Conservation (phyloP, 2,888 invertebrate species). For the Psylliodes chrysocephalus region DNA sequence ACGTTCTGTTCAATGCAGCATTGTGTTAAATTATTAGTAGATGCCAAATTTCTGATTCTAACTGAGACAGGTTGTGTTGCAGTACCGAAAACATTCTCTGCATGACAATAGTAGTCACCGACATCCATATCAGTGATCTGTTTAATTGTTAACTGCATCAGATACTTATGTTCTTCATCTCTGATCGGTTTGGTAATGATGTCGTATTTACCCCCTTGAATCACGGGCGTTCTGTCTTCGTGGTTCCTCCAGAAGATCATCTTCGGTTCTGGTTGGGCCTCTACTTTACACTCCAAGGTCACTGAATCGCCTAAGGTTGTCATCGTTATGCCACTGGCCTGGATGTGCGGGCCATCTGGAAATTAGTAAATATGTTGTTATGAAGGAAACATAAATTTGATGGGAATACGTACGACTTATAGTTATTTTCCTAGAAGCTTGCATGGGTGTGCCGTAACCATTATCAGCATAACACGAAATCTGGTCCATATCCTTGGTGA, state of each 20-base stretch:
- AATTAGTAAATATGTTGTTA: too few relatives aligned
- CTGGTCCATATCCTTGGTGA: conserved; percentile 85
- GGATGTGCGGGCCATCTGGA: conserved; percentile 79
- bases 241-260: conserved; percentile 86
- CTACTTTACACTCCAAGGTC: conserved; percentile 80
- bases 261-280: conserved; percentile 82
- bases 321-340: conserved; percentile 81
- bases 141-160: conserved; percentile 80
- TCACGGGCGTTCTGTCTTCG: conserved; percentile 77
- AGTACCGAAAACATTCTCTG: conserved; percentile 84
- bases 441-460: conserved; percentile 88
- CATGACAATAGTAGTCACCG: conserved; percentile 84
- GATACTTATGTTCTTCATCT: conserved; percentile 76
- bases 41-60: conserved; percentile 68
- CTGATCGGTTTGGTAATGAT: conserved; percentile 71
- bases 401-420: conserved; percentile 84
- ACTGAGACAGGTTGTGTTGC: conserved; percentile 79
- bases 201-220: conserved; percentile 80
- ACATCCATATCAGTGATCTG: conserved; percentile 74
- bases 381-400: too few relatives aligned
- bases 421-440: conserved; percentile 81
- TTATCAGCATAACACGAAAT: conserved; percentile 90
- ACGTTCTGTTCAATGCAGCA: conserved; percentile 87
- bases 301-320: conserved; percentile 81
- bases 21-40: conserved; percentile 76